These are phyloP conservation scores for Xylota segnis DNA, from an alignment of 2,888 invertebrate species.

Conservation along the genomic window DNA sequence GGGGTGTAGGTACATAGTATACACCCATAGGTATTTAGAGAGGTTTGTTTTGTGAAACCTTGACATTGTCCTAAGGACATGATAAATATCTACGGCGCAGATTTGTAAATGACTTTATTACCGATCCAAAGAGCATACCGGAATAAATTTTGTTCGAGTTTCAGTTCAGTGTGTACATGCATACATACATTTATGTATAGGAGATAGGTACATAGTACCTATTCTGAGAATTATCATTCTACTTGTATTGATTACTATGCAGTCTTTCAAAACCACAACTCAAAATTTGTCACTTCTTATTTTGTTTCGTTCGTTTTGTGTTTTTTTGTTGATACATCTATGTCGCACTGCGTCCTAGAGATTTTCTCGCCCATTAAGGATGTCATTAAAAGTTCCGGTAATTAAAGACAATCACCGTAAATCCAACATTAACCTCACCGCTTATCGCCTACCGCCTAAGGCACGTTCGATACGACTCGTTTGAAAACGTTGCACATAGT, in stretches of 20 bases:
- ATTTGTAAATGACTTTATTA: neutral
- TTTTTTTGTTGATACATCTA: neutral
- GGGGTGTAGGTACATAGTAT: neutral
- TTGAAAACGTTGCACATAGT: neutral
- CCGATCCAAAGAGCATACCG: neutral
- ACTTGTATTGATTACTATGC: slow-evolving; percentile 14
- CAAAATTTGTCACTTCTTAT: neutral
- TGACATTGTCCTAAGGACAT: neutral
- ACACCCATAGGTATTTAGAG: neutral
- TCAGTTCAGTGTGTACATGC: too few relatives aligned
- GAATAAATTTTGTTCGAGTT: neutral
- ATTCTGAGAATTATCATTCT: neutral
- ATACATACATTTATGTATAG: neutral
- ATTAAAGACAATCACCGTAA: neutral
- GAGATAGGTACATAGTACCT: too few relatives aligned
- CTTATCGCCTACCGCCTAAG: neutral
- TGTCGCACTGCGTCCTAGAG: neutral
- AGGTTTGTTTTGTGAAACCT: neutral
- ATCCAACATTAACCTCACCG: too few relatives aligned
- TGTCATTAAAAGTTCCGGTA: neutral
- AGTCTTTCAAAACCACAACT: neutral
- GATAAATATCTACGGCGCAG: neutral
- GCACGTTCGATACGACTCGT: neutral
- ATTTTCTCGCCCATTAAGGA: neutral
- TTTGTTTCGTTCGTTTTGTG: neutral